A percentile compares a stretch with the other conserved stretches of the same genome.
phyloP scores from a whole-genome alignment of 2,888 invertebrate species.

The Lasioglossum pauxillum region DNA sequence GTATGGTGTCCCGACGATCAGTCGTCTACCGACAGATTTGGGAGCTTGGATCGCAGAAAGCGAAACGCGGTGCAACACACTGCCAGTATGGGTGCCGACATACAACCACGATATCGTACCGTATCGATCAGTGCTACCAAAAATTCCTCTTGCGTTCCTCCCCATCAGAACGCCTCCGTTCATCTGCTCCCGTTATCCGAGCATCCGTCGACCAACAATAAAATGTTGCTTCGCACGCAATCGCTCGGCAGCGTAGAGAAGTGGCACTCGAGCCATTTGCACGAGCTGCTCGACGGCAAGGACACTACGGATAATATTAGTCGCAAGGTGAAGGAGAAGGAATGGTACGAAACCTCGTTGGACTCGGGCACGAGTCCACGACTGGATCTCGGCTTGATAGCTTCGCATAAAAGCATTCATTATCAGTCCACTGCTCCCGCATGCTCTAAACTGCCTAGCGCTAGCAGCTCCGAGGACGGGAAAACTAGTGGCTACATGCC shows the following conservation, averaged over 20 bases:
- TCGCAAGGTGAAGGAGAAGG: conserved; percentile 85
- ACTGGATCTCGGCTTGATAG: conserved; percentile 45
- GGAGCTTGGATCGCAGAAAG: conserved; percentile 87
- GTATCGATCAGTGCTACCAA: conserved; percentile 67
- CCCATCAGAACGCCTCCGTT: conserved; percentile 62
- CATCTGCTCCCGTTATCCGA: conserved; percentile 71
- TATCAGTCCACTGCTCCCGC: conserved; percentile 61
- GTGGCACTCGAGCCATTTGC: conserved; percentile 76
- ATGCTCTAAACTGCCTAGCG: conserved; percentile 25
- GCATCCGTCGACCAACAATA: conserved; percentile 67
- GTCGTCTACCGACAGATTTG: conserved; percentile 84
- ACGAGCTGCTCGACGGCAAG: conserved; percentile 73
- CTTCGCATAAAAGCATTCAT: conserved; percentile 50
- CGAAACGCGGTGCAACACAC: conserved; percentile 76
- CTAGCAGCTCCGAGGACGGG: conserved; percentile 45
- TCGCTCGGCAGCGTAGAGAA: conserved; percentile 87
- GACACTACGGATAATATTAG: conserved; percentile 66
- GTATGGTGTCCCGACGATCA: conserved; percentile 81
- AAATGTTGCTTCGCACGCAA: conserved; percentile 86
- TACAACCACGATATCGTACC: conserved; percentile 75
- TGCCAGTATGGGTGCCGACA: conserved; percentile 57
- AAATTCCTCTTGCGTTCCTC: conserved; percentile 34
- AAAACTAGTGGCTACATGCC: conserved; percentile 50
- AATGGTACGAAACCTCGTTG: conserved; percentile 90
- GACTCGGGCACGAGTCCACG: conserved; percentile 83